phyloP scores from a whole-genome alignment of 2,888 invertebrate species.

The Polyommatus icarus region DNA sequence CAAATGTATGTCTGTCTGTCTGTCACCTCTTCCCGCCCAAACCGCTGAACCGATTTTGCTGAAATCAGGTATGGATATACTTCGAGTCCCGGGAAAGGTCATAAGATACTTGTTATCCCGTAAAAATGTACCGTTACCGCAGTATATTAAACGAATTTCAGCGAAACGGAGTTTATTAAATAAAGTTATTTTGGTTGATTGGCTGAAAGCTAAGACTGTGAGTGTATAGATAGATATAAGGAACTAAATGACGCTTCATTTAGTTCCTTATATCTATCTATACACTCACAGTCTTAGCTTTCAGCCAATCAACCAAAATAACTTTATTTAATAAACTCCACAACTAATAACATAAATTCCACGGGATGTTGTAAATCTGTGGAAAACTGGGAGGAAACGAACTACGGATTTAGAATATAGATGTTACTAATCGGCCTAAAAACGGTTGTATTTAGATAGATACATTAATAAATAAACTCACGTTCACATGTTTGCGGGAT shows the following conservation, averaged over 20 bases:
- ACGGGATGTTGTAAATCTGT: slow-evolving; percentile 28
- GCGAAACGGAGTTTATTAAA: not conserved
- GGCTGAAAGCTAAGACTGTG: not conserved
- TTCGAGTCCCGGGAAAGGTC: too few relatives aligned
- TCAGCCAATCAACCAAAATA: not conserved
- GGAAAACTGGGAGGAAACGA: slow-evolving; percentile 27
- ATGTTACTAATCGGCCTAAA: slow-evolving; percentile 14
- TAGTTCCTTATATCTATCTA: too few relatives aligned
- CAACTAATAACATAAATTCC: not conserved
- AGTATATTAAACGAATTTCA: too few relatives aligned
- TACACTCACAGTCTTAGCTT: not conserved
- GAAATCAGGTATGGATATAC: too few relatives aligned
- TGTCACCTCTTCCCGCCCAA: too few relatives aligned
- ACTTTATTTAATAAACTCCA: slow-evolving; percentile 2
- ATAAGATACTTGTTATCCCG: too few relatives aligned
- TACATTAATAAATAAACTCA: slow-evolving; percentile 20
- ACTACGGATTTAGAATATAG: slow-evolving; percentile 26
- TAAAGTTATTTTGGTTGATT: slow-evolving; percentile 4
- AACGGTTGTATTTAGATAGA: slow-evolving; percentile 28
- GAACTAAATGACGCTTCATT: too few relatives aligned
- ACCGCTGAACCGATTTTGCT: too few relatives aligned
- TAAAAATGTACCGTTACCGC: too few relatives aligned
- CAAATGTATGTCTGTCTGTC: too few relatives aligned
- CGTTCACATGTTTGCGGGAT: slow-evolving; percentile 1
- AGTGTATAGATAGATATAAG: too few relatives aligned